Conservation (phyloP, 1,140 invertebrate species). For the Euura lappo region DNA sequence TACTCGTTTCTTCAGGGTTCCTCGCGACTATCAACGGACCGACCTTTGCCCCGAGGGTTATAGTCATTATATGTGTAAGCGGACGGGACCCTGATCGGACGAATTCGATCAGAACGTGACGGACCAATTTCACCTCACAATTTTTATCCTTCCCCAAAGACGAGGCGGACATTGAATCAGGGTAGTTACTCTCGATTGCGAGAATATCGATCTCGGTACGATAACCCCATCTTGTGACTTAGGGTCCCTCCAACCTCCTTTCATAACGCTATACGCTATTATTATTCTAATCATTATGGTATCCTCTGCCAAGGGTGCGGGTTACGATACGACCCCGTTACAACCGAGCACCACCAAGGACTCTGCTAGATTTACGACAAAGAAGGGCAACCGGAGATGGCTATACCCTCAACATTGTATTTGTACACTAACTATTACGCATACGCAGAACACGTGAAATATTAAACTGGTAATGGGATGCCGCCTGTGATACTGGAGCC, state of each 20-base stretch:
- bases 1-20: background rate
- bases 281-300: background rate
- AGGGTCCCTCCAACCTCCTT: no score
- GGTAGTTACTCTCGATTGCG: no score
- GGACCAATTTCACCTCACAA: no score
- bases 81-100: no score
- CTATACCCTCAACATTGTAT: background rate
- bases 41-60: background rate
- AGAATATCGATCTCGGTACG: no score
- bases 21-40: no score
- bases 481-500: background rate
- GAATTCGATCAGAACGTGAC: no score
- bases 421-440: background rate
- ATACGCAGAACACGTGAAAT: background rate
- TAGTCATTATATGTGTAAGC: background rate
- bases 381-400: background rate
- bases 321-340: background rate
- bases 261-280: background rate
- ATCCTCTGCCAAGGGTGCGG: background rate
- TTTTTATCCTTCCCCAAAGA: no score
- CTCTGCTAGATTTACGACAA: background rate
- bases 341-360: no score
- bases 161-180: no score
- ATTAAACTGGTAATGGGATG: conserved; percentile 1
- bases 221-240: no score